Base-by-base conservation (phyloP, 2,113 vertebrate species). In the Clarias macrocephalus region DNA sequence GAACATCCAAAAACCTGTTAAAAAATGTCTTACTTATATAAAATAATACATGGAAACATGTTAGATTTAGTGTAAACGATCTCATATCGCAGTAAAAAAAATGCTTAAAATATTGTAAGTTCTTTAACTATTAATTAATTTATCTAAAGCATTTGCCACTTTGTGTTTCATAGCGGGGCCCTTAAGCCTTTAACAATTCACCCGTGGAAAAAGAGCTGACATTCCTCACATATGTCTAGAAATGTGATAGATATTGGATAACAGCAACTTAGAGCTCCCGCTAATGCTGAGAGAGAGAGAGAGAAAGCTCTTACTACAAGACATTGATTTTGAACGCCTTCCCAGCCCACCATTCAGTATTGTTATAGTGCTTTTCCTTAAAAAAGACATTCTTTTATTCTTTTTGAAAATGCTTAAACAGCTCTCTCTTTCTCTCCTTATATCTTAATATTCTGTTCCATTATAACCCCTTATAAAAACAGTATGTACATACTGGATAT, bases 151-250 rank as follows among this genome's bases (percentile, higher is more conserved):
- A 89, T 86, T 89, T 88, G 52, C 89, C 73, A 88, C 82, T 88
- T 89, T 92, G 84, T 91, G 90, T 92, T 92, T 91, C 85, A 87
- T 86, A 85, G 83, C 77, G 76, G 52, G 87, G 70, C 4, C 85
- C 89, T 87, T 88, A 25, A 77, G 80, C 93, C 15, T 83, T 76
- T 80, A 87, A 88, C 89, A 89, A 88, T 86, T 89, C 90, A 93
- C 91, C 92, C 56, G 90, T 93, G 88, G 89, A 89, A 91, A 92
- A 63, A 89, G 89, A 91, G 79, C 91, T 85, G 65, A 8, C 91
- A 91, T 88, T 92, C 89, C 88, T 92, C 87, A 89, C 91, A 91
- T 91, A 92, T 5, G 83, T 48, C 48, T 48, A 48, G 48, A 48
- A 48, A 48, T 87, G 91, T 89, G 85, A 87, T 92, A 89, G 87